A percentile compares a stretch with the other conserved stretches of the same genome.
phyloP scores from a whole-genome alignment of 2,113 vertebrate genomes.

The Gnathonemus longibarbis region DNA sequence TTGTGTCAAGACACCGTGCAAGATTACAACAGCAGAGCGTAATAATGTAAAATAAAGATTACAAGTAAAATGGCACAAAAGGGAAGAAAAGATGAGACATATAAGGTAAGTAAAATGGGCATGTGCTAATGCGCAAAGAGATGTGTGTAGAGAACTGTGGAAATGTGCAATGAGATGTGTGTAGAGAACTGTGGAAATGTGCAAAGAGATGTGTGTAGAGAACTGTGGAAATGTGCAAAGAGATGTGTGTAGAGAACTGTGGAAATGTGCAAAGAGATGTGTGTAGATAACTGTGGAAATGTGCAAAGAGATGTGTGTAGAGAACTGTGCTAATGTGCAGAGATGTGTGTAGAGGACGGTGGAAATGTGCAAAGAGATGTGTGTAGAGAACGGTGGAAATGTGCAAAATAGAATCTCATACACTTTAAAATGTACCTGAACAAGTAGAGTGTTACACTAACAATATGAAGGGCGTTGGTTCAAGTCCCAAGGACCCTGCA shows the following conservation, averaged over 20 bases:
- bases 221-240: too few species aligned
- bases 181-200: not conserved
- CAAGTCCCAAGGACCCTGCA: not conserved
- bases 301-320: not conserved
- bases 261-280: too few species aligned
- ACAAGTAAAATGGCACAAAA: not conserved
- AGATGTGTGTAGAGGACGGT: too few species aligned
- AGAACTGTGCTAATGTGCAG: too few species aligned
- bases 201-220: not conserved
- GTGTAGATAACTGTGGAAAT: too few species aligned
- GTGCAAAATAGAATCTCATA: not conserved
- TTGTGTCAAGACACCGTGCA: not conserved
- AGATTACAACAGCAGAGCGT: not conserved
- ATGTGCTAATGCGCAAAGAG: not conserved
- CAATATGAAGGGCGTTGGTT: not conserved
- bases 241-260: too few species aligned
- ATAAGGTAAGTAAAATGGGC: not conserved
- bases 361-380: not conserved
- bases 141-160: too few species aligned
- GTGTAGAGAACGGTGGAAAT: too few species aligned
- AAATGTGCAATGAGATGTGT: not conserved
- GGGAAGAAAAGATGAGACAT: not conserved
- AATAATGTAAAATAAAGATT: not conserved
- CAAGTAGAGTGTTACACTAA: not conserved
- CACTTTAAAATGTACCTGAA: not conserved